A percentile compares a stretch with the other conserved stretches of the same genome.
These are phyloP conservation scores for Sanderia malayensis DNA, from an alignment of 30 jellyfish, hydroid and myxozoan genomes.

Conservation along the genomic window DNA sequence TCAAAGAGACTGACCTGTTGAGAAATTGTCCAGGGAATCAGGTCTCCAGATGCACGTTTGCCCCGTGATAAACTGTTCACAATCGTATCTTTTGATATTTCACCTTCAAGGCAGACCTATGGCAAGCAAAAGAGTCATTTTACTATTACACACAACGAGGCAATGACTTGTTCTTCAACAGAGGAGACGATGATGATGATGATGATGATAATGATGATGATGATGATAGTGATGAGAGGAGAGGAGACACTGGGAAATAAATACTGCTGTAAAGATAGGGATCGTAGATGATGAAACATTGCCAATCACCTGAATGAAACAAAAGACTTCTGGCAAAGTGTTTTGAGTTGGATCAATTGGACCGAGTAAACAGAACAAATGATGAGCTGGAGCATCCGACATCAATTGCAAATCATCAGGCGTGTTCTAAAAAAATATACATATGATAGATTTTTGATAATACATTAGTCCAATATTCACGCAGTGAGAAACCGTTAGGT, in stretches of 20 bases:
- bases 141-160: too few relatives aligned
- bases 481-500: too few relatives aligned
- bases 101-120: constrained; percentile 98
- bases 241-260: too few relatives aligned
- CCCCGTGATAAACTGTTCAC: constrained; percentile 86
- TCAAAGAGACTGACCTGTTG: constrained; percentile 65
- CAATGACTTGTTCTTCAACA: too few relatives aligned
- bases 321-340: constrained; percentile 91
- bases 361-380: constrained; percentile 90
- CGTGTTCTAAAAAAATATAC: constrained; percentile 57
- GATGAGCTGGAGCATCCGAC: constrained; percentile 99
- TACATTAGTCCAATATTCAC: too few relatives aligned
- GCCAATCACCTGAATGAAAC: constrained; percentile 96
- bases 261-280: too few relatives aligned
- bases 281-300: too few relatives aligned
- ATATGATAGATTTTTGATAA: too few relatives aligned
- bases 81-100: constrained; percentile 85
- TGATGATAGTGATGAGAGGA: too few relatives aligned
- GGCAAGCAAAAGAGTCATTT: background rate
- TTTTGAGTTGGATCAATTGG: constrained; percentile 87
- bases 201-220: too few relatives aligned
- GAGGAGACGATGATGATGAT: too few relatives aligned
- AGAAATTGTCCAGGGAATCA: constrained; percentile 98
- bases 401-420: constrained; percentile 98
- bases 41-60: constrained; percentile 94